These are phyloP conservation scores for Rhadinocentrus ornatus DNA, from an alignment of 2,797 vertebrate genomes.

Conservation along the genomic window DNA sequence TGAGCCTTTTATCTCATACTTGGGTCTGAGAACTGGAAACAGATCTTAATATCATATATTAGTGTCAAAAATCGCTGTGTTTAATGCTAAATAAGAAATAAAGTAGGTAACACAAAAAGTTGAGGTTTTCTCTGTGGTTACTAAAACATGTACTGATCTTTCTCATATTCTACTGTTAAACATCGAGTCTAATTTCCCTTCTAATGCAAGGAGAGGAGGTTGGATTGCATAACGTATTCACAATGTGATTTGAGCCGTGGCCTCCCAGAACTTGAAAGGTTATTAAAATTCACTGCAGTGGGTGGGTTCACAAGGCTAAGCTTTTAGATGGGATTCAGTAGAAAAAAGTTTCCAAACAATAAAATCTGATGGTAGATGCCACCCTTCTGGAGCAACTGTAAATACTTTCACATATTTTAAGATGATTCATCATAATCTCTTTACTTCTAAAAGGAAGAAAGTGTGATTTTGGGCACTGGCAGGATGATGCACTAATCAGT, in stretches of 20 bases:
- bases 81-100: conserved; percentile 1
- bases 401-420: background rate
- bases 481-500: conserved; percentile 42
- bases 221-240: conserved; percentile 21
- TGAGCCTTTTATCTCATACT: conserved; percentile 13
- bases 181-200: conserved; percentile 28
- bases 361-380: background rate
- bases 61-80: conserved; percentile 16
- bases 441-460: conserved; percentile 8
- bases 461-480: background rate
- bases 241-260: conserved; percentile 23
- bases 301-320: conserved; percentile 31
- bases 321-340: conserved; percentile 14
- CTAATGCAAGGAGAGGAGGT: conserved; percentile 23
- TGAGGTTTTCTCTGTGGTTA: conserved; percentile 20
- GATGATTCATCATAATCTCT: conserved; percentile 25
- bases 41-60: conserved; percentile 9
- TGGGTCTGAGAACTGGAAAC: conserved; percentile 3
- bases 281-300: conserved; percentile 38
- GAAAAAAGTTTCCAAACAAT: conserved; percentile 25
- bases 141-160: conserved; percentile 34
- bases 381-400: background rate
- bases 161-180: conserved; percentile 18
- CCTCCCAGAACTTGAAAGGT: conserved; percentile 25
- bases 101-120: background rate